Evolutionary conservation across 1,140 invertebrate genomes (phyloP), one percentile per base, ranked within the genome.

Genomic region (Fopius arisanus): DNA sequence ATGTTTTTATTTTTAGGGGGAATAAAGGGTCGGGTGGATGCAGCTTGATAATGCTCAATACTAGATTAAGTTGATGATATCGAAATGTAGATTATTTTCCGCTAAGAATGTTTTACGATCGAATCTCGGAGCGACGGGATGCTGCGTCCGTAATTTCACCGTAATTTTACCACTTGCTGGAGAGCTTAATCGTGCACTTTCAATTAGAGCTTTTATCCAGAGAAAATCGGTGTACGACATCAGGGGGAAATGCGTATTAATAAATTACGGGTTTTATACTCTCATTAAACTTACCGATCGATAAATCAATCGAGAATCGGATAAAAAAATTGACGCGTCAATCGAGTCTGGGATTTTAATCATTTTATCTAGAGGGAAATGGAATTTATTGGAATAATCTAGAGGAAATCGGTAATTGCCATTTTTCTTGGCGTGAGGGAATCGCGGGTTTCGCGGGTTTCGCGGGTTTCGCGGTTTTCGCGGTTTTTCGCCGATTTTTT

Each of bases 41-140:
- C 75, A 77, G 71, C 76, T 14, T 80, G 78, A 75, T 75, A 86
- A 85, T 86, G 84, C 84, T 86, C 84, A 86, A 85, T 68, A 76
- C 75, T 81, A 81, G 77, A 67, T 78, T 82, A 80, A 81, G 82
- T 74, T 75, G 79, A 79, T 76, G 71, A 78, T 79, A 66, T 68
- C 75, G 33, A 79, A 80, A 73, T 80, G 78, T 86, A 86, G 83
- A 86, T 86, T 83, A 83, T 84, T 85, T 72, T 83, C 78, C 79
- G 80, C 63, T 74, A 40, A 74, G 48, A 76, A 62, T 67, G 72
- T 82, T 84, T 84, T 79, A 83, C 75, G 77, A 74, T 77, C 71
- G 73, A 62, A 59, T 70, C 37, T 43, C 66, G 40, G 43, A 68
- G 77, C 80, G 82, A 78, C 74, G 70, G 80, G 77, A 74, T 82